Percentiles rank a stretch among this genome's conserved stretches.
These are phyloP conservation scores for Callyntrura guangdongensis DNA, from an alignment of 2,888 invertebrate genomes.

Conservation along the genomic window DNA sequence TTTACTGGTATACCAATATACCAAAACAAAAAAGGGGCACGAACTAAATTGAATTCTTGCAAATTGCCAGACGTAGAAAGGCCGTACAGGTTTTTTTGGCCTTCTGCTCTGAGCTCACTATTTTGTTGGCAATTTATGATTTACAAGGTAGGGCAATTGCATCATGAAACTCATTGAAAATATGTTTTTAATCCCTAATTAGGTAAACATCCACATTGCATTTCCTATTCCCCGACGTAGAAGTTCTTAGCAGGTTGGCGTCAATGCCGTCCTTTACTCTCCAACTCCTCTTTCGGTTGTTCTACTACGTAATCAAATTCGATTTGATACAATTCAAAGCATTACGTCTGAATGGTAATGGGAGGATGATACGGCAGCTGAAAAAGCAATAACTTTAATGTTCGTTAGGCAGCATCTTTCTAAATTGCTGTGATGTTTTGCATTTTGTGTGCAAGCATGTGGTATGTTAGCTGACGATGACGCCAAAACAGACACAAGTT, in stretches of 20 bases:
- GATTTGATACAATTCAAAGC: background rate
- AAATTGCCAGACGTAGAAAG: background rate
- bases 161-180: slow-evolving; percentile 60
- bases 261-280: background rate
- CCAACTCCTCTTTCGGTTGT: background rate
- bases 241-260: no score
- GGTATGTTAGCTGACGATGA: background rate
- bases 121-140: background rate
- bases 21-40: background rate
- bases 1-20: no score
- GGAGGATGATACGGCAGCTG: slow-evolving; percentile 9
- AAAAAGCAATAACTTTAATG: slow-evolving; percentile 10
- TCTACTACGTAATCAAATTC: background rate
- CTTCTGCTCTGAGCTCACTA: background rate
- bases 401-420: background rate
- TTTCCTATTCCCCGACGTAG: no score
- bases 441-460: slow-evolving; percentile 36
- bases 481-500: no score
- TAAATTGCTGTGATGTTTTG: background rate
- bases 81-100: slow-evolving; percentile 33
- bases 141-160: slow-evolving; percentile 63
- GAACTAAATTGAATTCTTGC: slow-evolving; percentile 21
- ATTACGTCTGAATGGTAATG: slow-evolving; percentile 4
- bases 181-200: slow-evolving; percentile 30
- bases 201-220: background rate